phyloP scores from a whole-genome alignment of 2,888 invertebrate species.

The Erebia epiphron region DNA sequence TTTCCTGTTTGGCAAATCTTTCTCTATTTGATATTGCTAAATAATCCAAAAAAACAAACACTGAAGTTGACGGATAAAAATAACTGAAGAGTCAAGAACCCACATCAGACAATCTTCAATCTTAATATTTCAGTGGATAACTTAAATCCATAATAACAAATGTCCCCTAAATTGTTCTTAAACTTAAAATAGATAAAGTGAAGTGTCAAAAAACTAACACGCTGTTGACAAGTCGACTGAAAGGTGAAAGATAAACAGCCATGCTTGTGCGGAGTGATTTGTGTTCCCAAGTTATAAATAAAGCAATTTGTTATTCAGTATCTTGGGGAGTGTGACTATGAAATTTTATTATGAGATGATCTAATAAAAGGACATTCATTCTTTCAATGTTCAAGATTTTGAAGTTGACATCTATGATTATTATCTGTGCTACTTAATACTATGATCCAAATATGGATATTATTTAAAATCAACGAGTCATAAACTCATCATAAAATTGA shows the following conservation, averaged over 20 bases:
- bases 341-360: slow-evolving; percentile 6
- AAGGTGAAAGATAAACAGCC: slow-evolving; percentile 38
- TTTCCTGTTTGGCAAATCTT: not conserved
- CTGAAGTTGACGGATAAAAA: not conserved
- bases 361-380: not conserved
- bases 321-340: not conserved
- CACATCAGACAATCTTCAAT: not conserved
- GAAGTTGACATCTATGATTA: not conserved
- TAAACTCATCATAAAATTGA: not conserved
- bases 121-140: not conserved
- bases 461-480: not conserved
- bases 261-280: slow-evolving; percentile 38
- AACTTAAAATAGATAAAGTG: slow-evolving; percentile 40
- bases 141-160: not conserved
- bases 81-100: not conserved
- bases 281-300: slow-evolving; percentile 30
- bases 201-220: slow-evolving; percentile 42
- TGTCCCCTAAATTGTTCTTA: slow-evolving; percentile 25
- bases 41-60: not conserved
- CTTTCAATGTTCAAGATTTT: not conserved
- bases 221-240: slow-evolving; percentile 40
- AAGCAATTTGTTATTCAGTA: slow-evolving; percentile 23
- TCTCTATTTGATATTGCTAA: not conserved
- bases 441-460: not conserved
- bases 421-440: not conserved